phyloP scores from a whole-genome alignment of 1,140 invertebrate species.

The Triops longicaudatus region DNA sequence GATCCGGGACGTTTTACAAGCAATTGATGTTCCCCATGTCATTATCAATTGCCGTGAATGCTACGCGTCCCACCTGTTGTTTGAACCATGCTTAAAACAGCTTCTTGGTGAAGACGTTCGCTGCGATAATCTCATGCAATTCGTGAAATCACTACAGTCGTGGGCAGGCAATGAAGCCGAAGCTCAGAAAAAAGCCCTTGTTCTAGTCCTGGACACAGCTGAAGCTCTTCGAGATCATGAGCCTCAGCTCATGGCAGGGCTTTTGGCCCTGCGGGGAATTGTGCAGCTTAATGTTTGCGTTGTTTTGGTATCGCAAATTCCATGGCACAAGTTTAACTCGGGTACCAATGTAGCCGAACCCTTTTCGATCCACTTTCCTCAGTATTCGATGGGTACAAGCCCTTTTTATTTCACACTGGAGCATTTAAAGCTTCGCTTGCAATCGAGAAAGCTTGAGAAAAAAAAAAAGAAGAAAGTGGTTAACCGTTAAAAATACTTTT shows the following conservation, averaged over 20 bases:
- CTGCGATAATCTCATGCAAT: constrained; percentile 67
- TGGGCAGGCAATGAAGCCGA: background rate
- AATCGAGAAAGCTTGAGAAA: too few relatives aligned
- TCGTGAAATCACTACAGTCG: constrained; percentile 48
- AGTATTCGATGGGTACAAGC: constrained; percentile 58
- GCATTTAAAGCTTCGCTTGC: too few relatives aligned
- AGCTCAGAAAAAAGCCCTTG: constrained; percentile 20
- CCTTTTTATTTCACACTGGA: background rate
- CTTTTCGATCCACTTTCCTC: constrained; percentile 64
- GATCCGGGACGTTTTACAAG: constrained; percentile 48
- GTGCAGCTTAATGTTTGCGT: constrained; percentile 61
- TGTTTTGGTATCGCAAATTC: constrained; percentile 64
- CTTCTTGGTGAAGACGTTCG: constrained; percentile 43
- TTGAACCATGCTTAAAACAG: constrained; percentile 61
- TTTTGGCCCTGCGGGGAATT: constrained; percentile 64
- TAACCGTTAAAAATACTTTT: constrained; percentile 10
- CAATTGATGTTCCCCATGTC: constrained; percentile 48
- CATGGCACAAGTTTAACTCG: constrained; percentile 66
- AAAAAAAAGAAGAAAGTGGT: too few relatives aligned
- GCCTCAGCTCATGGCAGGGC: constrained; percentile 54
- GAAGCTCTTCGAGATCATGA: constrained; percentile 61
- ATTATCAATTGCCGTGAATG: constrained; percentile 74
- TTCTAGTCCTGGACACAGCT: constrained; percentile 62
- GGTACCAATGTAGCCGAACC: constrained; percentile 62
- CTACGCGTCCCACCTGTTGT: constrained; percentile 61